phyloP scores from a whole-genome alignment of 2,113 vertebrate genomes.

The Apodemus speciosus region DNA sequence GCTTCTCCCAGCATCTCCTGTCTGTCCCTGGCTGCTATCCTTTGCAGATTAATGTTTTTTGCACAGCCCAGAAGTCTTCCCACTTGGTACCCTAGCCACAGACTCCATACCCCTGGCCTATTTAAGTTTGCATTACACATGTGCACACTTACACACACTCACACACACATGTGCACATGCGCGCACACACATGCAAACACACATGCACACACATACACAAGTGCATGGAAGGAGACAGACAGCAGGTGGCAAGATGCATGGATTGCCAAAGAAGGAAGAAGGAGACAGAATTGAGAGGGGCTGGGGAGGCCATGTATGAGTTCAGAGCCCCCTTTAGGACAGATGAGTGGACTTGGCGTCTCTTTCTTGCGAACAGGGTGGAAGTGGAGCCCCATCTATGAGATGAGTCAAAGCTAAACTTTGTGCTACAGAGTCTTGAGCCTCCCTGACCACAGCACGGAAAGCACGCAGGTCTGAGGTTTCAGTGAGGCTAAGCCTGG shows the following conservation, averaged over 20 bases:
- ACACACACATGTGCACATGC: too few relatives aligned
- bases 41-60: neutral
- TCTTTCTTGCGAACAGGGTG: neutral
- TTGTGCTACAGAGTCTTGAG: neutral
- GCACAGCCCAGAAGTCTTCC: neutral
- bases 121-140: neutral
- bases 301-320: neutral
- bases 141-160: neutral
- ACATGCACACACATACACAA: too few relatives aligned
- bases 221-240: neutral
- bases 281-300: neutral
- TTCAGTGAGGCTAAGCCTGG: neutral
- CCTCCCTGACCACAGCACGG: conserved; percentile 48
- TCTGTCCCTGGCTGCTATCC: neutral
- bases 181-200: too few relatives aligned
- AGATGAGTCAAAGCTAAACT: conserved; percentile 69
- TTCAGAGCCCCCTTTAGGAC: neutral
- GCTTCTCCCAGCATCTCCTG: neutral
- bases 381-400: neutral
- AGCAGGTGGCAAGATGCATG: neutral
- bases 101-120: neutral
- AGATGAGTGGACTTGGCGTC: neutral
- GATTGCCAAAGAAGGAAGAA: neutral
- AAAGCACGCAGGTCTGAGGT: conserved; percentile 53
- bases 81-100: neutral